phyloP scores from a whole-genome alignment of 2,113 vertebrate species.

The Jaculus jaculus region DNA sequence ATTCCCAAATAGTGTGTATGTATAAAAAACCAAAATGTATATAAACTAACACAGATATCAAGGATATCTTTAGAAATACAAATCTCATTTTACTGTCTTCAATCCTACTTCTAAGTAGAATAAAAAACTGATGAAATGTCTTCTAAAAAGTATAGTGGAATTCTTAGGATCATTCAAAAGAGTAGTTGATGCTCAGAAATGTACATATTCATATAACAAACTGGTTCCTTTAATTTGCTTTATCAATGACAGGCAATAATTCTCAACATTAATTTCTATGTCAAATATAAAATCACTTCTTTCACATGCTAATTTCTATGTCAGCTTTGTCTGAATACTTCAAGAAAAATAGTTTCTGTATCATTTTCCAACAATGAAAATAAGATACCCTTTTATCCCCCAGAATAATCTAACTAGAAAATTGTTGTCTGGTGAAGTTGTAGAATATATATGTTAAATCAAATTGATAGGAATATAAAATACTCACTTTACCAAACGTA shows the following conservation, averaged over 20 bases:
- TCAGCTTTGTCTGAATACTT: neutral
- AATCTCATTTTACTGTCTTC: neutral
- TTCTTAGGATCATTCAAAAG: neutral
- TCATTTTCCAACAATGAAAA: neutral
- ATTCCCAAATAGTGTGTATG: neutral
- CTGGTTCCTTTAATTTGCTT: neutral
- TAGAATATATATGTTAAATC: neutral
- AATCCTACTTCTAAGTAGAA: neutral
- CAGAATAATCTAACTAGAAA: neutral
- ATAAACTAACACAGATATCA: neutral
- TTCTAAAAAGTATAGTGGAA: neutral
- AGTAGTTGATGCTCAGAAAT: neutral
- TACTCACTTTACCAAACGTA: neutral
- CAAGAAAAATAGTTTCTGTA: neutral
- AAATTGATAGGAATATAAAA: neutral
- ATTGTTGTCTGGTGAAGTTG: neutral
- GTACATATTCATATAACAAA: neutral
- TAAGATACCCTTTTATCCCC: neutral
- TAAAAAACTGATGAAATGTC: neutral
- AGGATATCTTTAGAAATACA: neutral
- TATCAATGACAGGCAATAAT: neutral
- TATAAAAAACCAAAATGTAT: neutral
- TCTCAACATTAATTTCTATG: neutral
- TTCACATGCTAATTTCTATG: neutral
- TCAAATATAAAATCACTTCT: neutral